A percentile compares a stretch with the other conserved stretches of the same genome.
Evolutionary conservation across 2,113 vertebrate species (phyloP).

Genomic region (Lophochroa leadbeateri): DNA sequence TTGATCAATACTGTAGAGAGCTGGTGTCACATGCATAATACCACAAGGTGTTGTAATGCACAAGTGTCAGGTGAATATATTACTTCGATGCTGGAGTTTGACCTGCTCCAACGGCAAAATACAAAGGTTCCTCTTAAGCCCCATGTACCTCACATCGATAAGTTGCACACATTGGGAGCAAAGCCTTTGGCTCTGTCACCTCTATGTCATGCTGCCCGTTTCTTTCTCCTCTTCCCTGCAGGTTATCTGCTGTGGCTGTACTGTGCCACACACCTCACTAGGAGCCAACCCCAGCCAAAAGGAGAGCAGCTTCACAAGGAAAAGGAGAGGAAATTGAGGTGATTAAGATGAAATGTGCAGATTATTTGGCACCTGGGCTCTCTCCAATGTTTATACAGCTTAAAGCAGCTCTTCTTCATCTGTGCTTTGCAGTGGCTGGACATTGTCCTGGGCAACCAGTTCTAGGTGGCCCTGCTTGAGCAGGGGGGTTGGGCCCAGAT

Average conservation of each 20-base stretch:
- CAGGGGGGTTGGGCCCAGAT: background rate
- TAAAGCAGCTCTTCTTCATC: background rate
- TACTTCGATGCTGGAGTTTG: background rate
- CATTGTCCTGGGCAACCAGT: background rate
- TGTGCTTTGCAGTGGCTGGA: background rate
- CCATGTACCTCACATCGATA: background rate
- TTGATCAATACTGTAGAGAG: background rate
- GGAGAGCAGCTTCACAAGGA: background rate
- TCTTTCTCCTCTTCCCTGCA: background rate
- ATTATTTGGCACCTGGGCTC: background rate
- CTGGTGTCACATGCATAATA: background rate
- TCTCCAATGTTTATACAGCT: background rate
- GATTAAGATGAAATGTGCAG: background rate
- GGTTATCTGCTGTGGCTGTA: background rate
- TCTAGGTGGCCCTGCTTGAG: background rate
- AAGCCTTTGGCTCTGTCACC: background rate
- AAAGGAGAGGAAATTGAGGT: background rate
- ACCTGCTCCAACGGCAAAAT: background rate
- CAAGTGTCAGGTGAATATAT: background rate
- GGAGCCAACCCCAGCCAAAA: background rate
- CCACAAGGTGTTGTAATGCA: background rate
- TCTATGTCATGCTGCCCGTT: fast-evolving
- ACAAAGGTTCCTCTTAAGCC: background rate
- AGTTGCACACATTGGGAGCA: background rate
- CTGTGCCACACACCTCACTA: background rate